Percentiles rank a stretch among this genome's conserved stretches.
These are phyloP conservation scores for Cartodere bifasciata DNA, from an alignment of 2,888 invertebrate genomes.

Conservation along the genomic window DNA sequence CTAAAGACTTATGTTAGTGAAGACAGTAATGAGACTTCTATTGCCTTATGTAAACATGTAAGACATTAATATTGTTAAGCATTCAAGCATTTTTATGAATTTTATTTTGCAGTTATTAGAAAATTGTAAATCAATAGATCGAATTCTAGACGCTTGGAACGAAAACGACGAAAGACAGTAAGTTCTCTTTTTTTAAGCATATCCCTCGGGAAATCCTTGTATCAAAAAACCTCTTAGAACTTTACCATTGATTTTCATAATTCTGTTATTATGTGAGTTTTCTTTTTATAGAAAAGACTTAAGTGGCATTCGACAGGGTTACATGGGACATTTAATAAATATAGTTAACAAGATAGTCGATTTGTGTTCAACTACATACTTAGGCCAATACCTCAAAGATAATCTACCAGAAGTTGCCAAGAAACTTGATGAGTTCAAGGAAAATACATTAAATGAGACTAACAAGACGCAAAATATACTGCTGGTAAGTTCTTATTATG, in stretches of 20 bases:
- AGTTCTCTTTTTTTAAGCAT: conserved; percentile 31
- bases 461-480: conserved; percentile 29
- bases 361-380: conserved; percentile 40
- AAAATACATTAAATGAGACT: conserved; percentile 27
- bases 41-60: conserved; percentile 44
- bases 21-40: conserved; percentile 30
- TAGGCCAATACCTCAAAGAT: conserved; percentile 42
- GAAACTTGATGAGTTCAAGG: conserved; percentile 28
- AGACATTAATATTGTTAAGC: conserved; percentile 23
- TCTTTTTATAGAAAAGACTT: conserved; percentile 35
- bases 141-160: conserved; percentile 71
- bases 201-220: no score
- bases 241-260: no score
- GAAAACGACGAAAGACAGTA: conserved; percentile 67
- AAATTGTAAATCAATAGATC: conserved; percentile 66
- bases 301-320: conserved; percentile 46
- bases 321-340: conserved; percentile 54
- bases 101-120: conserved; percentile 35
- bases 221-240: no score
- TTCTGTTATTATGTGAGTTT: conserved; percentile 8
- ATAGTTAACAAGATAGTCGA: conserved; percentile 44
- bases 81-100: conserved; percentile 9
- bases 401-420: conserved; percentile 39
- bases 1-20: conserved; percentile 35
- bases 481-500: conserved; percentile 25